Percentiles rank a stretch among this genome's conserved stretches.
phyloP scores from a whole-genome alignment of 1,140 invertebrate genomes.

The Lordiphosa collinella region DNA sequence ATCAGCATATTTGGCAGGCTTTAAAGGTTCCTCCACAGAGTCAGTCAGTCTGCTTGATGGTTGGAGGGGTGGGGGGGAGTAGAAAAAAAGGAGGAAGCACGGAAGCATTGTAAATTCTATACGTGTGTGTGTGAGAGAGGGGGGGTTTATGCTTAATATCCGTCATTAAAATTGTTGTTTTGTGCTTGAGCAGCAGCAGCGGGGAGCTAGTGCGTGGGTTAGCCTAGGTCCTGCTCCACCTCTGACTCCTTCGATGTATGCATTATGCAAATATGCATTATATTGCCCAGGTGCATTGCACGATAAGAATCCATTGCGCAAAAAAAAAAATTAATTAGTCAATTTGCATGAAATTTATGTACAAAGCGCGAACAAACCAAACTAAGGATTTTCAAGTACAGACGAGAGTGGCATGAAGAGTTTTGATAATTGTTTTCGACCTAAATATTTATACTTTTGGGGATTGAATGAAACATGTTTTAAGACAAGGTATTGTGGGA shows the following conservation, averaged over 20 bases:
- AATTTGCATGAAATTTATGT: constrained; percentile 78
- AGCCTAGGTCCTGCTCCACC: neutral
- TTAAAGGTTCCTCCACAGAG: constrained; percentile 6
- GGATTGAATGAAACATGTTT: too few species aligned
- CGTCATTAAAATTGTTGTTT: constrained; percentile 72
- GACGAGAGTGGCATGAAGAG: neutral
- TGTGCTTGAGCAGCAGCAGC: constrained; percentile 12
- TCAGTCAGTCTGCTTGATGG: neutral
- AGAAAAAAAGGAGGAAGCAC: constrained; percentile 20
- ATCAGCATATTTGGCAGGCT: constrained; percentile 75
- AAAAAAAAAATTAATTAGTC: constrained; percentile 66
- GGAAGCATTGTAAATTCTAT: constrained; percentile 61
- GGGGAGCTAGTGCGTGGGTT: constrained; percentile 1
- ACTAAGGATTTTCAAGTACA: constrained; percentile 9
- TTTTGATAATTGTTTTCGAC: too few species aligned
- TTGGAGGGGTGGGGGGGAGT: constrained; percentile 13
- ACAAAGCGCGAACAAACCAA: constrained; percentile 76
- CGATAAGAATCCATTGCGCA: constrained; percentile 75
- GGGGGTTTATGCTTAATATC: constrained; percentile 76
- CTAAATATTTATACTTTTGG: too few species aligned
- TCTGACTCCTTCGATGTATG: constrained; percentile 7
- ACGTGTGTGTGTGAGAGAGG: constrained; percentile 16
- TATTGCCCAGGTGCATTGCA: constrained; percentile 53
- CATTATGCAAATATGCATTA: constrained; percentile 61
- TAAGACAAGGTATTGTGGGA: too few species aligned